Conservation (phyloP, 2,797 vertebrate genomes). For the Alca torda region DNA sequence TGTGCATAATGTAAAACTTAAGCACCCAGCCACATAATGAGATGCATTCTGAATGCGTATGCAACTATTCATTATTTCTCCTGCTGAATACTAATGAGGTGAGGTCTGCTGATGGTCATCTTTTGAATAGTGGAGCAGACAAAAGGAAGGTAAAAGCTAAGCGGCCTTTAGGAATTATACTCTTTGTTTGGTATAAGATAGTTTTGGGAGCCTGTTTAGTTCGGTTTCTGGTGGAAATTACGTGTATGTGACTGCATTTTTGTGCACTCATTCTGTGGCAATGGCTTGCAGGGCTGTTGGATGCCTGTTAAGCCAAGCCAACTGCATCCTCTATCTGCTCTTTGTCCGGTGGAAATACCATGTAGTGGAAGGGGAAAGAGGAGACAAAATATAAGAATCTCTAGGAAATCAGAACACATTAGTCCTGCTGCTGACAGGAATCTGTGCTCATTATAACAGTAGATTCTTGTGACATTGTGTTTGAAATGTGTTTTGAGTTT, state of each 20-base stretch:
- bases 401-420: neutral
- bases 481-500: neutral
- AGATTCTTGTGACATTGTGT: neutral
- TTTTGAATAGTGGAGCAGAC: neutral
- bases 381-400: neutral
- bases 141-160: neutral
- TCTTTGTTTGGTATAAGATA: neutral
- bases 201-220: neutral
- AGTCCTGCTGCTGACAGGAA: neutral
- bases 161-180: neutral
- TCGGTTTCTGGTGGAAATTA: neutral
- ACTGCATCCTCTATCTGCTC: neutral
- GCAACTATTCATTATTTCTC: neutral
- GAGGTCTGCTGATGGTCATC: neutral
- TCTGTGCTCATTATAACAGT: neutral
- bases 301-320: neutral
- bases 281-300: neutral
- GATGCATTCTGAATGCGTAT: neutral
- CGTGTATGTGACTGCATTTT: neutral
- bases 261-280: neutral
- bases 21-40: neutral
- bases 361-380: neutral
- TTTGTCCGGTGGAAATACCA: neutral
- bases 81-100: neutral
- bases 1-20: neutral